These are phyloP conservation scores for Hypanus sabinus DNA, from an alignment of 2,113 vertebrate species.

Conservation along the genomic window DNA sequence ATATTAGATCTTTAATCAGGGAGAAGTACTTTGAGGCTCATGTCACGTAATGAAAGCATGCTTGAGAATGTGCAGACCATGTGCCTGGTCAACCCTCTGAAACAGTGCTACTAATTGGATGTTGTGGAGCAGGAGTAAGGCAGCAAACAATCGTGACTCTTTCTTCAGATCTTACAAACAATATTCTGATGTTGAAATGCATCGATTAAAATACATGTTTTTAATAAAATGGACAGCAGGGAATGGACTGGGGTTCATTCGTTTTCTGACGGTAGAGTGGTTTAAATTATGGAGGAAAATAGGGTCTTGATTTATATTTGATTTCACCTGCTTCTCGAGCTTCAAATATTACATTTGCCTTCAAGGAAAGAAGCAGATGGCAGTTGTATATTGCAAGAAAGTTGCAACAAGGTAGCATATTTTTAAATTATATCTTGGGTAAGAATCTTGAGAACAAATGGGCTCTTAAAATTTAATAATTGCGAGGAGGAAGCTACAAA, in stretches of 20 bases:
- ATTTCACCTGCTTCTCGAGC: not conserved
- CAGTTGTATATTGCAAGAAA: not conserved
- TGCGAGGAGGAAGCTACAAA: not conserved
- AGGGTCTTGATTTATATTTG: not conserved
- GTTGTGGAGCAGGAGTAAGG: not conserved
- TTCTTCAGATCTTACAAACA: not conserved
- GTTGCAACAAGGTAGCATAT: too few relatives aligned
- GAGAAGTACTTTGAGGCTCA: not conserved
- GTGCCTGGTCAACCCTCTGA: not conserved
- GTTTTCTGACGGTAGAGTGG: not conserved
- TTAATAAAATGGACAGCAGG: not conserved
- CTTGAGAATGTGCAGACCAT: constrained; percentile 10
- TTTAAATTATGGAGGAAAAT: not conserved
- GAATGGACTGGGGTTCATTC: not conserved
- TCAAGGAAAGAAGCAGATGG: not conserved
- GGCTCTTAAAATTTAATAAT: not conserved
- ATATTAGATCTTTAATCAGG: constrained; percentile 12
- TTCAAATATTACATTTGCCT: not conserved
- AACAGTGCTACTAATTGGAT: not conserved
- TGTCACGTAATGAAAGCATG: not conserved
- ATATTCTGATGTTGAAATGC: not conserved
- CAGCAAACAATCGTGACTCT: not conserved
- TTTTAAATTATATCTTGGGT: not conserved
- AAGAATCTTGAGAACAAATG: not conserved
- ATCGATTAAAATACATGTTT: not conserved